These are phyloP conservation scores for Unio pictorum DNA, from an alignment of 2,888 invertebrate species.

Conservation along the genomic window DNA sequence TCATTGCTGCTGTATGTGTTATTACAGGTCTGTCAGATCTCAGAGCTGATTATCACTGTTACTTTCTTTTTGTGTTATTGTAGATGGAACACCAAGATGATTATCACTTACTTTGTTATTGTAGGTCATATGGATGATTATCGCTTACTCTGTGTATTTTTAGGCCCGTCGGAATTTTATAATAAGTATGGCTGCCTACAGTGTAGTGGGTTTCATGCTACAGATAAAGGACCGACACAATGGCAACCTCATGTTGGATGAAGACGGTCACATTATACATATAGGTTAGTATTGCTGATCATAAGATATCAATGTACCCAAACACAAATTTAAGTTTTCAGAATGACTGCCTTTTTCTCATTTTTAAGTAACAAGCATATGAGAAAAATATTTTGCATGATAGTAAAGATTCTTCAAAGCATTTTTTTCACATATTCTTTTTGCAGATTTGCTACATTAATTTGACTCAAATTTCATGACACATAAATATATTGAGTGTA, in stretches of 20 bases:
- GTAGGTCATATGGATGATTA: constrained; percentile 86
- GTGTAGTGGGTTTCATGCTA: constrained; percentile 94
- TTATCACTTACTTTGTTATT: constrained; percentile 15
- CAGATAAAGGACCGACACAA: constrained; percentile 99
- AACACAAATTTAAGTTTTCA: too few species aligned
- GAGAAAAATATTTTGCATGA: too few species aligned
- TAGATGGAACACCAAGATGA: constrained; percentile 82
- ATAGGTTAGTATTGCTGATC: constrained; percentile 80
- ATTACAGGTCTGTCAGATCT: too few species aligned
- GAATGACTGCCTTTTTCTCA: too few species aligned
- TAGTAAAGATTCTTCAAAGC: too few species aligned
- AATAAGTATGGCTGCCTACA: constrained; percentile 99
- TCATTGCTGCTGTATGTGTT: not conserved
- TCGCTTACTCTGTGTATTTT: constrained; percentile 11
- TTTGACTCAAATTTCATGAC: too few species aligned
- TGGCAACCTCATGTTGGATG: constrained; percentile 99
- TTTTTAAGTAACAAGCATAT: too few species aligned
- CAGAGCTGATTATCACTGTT: too few species aligned
- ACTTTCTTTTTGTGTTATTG: constrained; percentile 11
- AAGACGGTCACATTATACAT: constrained; percentile 97
- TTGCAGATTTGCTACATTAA: too few species aligned
- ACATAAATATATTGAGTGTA: too few species aligned
- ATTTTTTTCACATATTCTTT: too few species aligned
- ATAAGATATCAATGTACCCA: too few species aligned
- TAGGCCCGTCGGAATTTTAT: constrained; percentile 96